Percentiles rank a stretch among this genome's conserved stretches.
These are phyloP conservation scores for Pterois miles DNA, from an alignment of 2,797 vertebrate genomes.

Conservation along the genomic window DNA sequence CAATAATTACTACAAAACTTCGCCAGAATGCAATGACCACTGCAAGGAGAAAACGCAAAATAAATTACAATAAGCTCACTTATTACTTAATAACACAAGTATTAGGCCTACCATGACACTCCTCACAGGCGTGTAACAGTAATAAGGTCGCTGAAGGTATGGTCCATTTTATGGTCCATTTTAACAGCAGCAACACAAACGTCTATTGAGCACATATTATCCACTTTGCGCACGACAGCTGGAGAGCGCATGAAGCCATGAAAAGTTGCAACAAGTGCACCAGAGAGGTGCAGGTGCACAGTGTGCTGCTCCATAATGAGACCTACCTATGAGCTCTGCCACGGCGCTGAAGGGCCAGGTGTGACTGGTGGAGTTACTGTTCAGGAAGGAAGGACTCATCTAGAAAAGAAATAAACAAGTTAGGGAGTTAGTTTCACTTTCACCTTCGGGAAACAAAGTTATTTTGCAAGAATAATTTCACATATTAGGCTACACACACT, in stretches of 20 bases:
- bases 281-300: constrained; percentile 14
- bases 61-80: background rate
- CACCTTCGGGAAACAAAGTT: background rate
- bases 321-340: constrained; percentile 85
- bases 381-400: constrained; percentile 87
- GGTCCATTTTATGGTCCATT: constrained; percentile 33
- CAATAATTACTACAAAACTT: background rate
- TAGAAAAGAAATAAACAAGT: constrained; percentile 35
- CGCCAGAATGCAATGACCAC: background rate
- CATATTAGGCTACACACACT: too few species aligned
- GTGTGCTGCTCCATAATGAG: accelerated
- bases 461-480: accelerated
- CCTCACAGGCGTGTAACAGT: accelerated
- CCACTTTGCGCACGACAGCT: constrained; percentile 1
- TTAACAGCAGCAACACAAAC: background rate
- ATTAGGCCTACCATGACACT: accelerated
- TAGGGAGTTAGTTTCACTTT: background rate
- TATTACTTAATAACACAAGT: too few species aligned
- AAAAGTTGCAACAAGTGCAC: background rate
- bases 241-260: constrained; percentile 3
- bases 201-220: background rate
- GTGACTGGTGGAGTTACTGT: constrained; percentile 88
- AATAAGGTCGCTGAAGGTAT: background rate
- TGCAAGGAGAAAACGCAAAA: too few species aligned
- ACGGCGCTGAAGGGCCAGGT: constrained; percentile 88